A percentile compares a stretch with the other conserved stretches of the same genome.
Conservation (phyloP, 64 coral and sea anemone genomes). For the Actinia equina region DNA sequence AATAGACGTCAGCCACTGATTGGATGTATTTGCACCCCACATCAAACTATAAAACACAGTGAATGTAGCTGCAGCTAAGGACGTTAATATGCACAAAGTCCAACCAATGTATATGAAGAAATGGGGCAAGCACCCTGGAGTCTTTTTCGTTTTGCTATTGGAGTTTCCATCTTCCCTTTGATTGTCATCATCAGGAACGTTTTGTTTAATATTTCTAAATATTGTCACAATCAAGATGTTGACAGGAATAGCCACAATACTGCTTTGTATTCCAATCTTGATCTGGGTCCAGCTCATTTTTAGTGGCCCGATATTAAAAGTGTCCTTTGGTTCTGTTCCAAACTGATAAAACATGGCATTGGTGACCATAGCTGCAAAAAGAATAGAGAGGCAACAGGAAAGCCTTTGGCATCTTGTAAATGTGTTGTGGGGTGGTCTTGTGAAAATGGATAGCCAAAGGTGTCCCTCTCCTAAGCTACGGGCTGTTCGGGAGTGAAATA, state of each 20-base stretch:
- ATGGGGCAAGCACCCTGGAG: conserved; percentile 41
- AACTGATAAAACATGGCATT: conserved; percentile 77
- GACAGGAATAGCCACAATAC: conserved; percentile 58
- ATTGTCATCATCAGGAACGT: background rate
- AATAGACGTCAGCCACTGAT: conserved; percentile 60
- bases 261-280: conserved; percentile 68
- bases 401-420: conserved; percentile 54
- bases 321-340: conserved; percentile 45
- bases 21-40: conserved; percentile 56
- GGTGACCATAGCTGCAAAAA: conserved; percentile 62
- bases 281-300: conserved; percentile 60
- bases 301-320: conserved; percentile 40
- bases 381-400: conserved; percentile 45
- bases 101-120: conserved; percentile 53
- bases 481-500: conserved; percentile 58
- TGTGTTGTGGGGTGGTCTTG: conserved; percentile 50
- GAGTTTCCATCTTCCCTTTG: background rate
- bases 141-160: background rate
- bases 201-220: conserved; percentile 49
- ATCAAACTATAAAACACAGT: conserved; percentile 58
- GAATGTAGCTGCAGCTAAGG: conserved; percentile 40
- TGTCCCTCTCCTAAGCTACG: conserved; percentile 47
- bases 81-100: conserved; percentile 45
- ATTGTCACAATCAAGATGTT: conserved; percentile 60
- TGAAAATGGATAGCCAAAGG: conserved; percentile 58